Base-by-base conservation (phyloP, 2,113 vertebrate genomes). In the Macaca nemestrina region DNA sequence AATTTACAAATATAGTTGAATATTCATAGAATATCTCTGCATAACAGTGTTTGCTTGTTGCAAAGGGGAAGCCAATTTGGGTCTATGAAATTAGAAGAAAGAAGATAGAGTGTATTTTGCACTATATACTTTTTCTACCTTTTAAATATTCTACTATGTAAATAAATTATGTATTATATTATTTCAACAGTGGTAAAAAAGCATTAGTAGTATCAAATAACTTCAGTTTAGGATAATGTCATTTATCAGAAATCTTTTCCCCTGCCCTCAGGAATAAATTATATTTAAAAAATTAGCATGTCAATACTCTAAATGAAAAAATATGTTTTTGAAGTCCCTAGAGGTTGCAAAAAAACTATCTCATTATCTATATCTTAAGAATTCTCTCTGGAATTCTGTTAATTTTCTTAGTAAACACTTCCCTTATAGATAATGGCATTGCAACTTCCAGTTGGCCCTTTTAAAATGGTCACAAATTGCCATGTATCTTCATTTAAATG, bases 321-420 rank as follows among this genome's bases (percentile, higher is more conserved):
- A 20, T 68, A 82, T 64, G 25, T 68, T 82, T 73, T 80, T 92
- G 38, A 76, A 92, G 85, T 72, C 72, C 48, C 68, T 92, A 64
- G 90, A 79, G 57, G 57, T 8, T 35, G 27, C 32, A n/a, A 93
- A 92, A 75, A 70, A 87, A 79, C 55, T 52, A 92, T 75, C 48
- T 94, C 35, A 92, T 94, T 83, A 48, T 94, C 64, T 94, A 25
- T 40, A 57, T 82, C 68, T 87, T 96, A 90, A 94, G 22, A 32
- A 90, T 83, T 97, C 38, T 89, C 18, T 90, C 75, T 79, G 23
- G 14, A 85, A 52, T 95, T 95, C 93, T 75, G 70, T 94, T 87
- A 90, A 93, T 93, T 95, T 86, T 35, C 85, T 83, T 68, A 45
- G n/a, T 90, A 90, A 97, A 94, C n/a, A 93, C 38, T 67, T 94